Evolutionary conservation across 2,888 invertebrate species (phyloP).

Genomic region (Agonopterix subpropinquella): DNA sequence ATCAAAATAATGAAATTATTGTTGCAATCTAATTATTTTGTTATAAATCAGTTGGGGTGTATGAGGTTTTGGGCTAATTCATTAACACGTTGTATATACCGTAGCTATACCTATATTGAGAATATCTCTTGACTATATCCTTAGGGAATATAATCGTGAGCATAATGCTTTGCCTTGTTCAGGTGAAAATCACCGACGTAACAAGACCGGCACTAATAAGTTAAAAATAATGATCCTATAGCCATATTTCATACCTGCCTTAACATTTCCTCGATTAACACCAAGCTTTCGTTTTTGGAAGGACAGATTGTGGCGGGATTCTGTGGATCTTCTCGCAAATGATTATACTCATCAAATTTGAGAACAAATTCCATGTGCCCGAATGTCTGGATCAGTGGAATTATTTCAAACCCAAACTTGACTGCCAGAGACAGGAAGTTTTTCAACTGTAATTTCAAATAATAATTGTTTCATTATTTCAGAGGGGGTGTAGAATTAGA

Average conservation of each 20-base stretch:
- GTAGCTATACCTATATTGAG: too few relatives aligned
- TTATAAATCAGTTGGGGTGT: too few relatives aligned
- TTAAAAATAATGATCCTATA: background rate
- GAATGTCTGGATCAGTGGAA: constrained; percentile 90
- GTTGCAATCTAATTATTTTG: too few relatives aligned
- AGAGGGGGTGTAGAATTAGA: too few relatives aligned
- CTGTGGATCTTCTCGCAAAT: constrained; percentile 78
- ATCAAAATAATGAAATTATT: too few relatives aligned
- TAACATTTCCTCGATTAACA: constrained; percentile 80
- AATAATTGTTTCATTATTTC: too few relatives aligned
- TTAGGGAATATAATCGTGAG: too few relatives aligned
- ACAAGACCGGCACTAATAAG: background rate
- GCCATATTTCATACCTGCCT: constrained; percentile 73
- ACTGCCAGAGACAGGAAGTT: constrained; percentile 57
- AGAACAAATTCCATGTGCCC: constrained; percentile 89
- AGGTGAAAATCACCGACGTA: background rate
- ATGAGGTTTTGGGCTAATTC: too few relatives aligned
- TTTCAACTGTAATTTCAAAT: constrained; percentile 31
- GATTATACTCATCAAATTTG: constrained; percentile 80
- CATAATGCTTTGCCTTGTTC: background rate
- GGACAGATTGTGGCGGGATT: constrained; percentile 83
- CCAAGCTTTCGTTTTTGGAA: constrained; percentile 71
- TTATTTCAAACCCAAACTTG: constrained; percentile 77
- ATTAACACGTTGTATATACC: too few relatives aligned
- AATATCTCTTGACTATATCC: too few relatives aligned